A percentile compares a stretch with the other conserved stretches of the same genome.
Conservation (phyloP, 2,113 vertebrate genomes). For the Dipodomys spectabilis region DNA sequence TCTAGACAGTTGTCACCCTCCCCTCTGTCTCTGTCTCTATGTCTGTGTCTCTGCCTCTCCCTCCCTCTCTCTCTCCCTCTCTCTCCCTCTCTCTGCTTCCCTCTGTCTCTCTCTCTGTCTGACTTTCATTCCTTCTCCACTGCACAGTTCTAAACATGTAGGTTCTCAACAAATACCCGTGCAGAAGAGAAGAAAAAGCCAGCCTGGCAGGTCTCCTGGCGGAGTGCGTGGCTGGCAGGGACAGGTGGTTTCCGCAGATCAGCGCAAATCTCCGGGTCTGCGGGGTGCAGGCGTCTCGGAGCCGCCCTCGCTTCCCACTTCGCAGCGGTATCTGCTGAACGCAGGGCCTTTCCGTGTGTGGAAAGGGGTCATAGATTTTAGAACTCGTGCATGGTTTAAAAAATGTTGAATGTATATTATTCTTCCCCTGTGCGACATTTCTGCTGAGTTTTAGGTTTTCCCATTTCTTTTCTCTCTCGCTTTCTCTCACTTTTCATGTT, state of each 20-base stretch:
- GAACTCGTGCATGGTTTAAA: conserved; percentile 71
- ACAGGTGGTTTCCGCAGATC: neutral
- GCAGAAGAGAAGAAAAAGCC: neutral
- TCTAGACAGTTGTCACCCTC: too few relatives aligned
- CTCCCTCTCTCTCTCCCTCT: too few relatives aligned
- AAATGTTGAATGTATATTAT: conserved; percentile 78
- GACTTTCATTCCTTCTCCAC: too few relatives aligned
- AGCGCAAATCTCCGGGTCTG: conserved; percentile 51
- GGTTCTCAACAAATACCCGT: neutral
- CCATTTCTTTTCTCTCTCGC: neutral
- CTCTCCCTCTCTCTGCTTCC: neutral
- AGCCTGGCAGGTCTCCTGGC: neutral
- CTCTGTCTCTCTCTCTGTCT: neutral
- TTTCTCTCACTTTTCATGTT: neutral
- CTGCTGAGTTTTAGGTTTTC: conserved; percentile 72
- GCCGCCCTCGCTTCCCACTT: conserved; percentile 57
- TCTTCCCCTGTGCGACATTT: conserved; percentile 60
- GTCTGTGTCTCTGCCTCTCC: neutral
- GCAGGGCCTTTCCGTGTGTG: conserved; percentile 61
- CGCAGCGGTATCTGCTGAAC: conserved; percentile 53
- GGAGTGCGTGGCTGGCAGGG: neutral
- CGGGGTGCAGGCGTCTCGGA: neutral
- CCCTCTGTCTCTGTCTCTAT: too few relatives aligned
- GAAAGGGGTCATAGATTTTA: conserved; percentile 76
- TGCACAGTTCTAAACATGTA: neutral